Conservation (phyloP, 1,140 invertebrate genomes). For the Drosophila repletoides region DNA sequence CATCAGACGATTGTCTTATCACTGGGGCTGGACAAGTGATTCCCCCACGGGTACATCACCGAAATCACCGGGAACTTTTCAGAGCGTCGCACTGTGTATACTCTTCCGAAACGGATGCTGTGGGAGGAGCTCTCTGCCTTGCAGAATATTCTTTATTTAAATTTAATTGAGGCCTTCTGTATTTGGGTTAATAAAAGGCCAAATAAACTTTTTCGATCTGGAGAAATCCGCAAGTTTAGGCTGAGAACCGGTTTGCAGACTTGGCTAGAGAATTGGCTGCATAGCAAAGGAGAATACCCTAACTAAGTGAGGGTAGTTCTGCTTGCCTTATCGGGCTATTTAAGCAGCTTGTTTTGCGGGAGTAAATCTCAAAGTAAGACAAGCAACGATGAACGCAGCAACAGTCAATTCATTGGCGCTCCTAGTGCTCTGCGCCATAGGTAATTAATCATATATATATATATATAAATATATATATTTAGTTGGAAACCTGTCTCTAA, state of each 20-base stretch:
- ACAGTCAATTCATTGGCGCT: slow-evolving; percentile 39
- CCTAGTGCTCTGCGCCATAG: slow-evolving; percentile 39
- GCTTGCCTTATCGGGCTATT: slow-evolving; percentile 32
- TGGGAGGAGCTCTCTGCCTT: too few relatives aligned
- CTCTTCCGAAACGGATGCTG: too few relatives aligned
- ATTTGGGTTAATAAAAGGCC: too few relatives aligned
- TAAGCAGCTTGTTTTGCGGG: slow-evolving; percentile 27
- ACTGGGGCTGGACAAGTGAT: slow-evolving; percentile 35
- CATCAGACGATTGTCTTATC: slow-evolving; percentile 39
- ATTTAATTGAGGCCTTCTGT: too few relatives aligned
- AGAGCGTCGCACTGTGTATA: neutral
- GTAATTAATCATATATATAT: slow-evolving; percentile 69
- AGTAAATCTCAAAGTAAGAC: slow-evolving; percentile 19
- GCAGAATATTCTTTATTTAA: too few relatives aligned
- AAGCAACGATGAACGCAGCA: slow-evolving; percentile 42
- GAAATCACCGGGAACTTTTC: neutral
- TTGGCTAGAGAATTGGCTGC: neutral
- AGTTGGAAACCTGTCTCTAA: neutral
- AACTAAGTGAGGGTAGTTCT: neutral
- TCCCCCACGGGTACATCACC: slow-evolving; percentile 56
- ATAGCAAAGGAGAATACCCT: neutral
- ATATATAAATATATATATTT: neutral
- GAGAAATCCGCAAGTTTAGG: too few relatives aligned
- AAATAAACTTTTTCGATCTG: too few relatives aligned
- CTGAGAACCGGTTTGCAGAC: neutral